Base-by-base conservation (phyloP, 2,113 vertebrate genomes). In the Neodon shergylaensis region DNA sequence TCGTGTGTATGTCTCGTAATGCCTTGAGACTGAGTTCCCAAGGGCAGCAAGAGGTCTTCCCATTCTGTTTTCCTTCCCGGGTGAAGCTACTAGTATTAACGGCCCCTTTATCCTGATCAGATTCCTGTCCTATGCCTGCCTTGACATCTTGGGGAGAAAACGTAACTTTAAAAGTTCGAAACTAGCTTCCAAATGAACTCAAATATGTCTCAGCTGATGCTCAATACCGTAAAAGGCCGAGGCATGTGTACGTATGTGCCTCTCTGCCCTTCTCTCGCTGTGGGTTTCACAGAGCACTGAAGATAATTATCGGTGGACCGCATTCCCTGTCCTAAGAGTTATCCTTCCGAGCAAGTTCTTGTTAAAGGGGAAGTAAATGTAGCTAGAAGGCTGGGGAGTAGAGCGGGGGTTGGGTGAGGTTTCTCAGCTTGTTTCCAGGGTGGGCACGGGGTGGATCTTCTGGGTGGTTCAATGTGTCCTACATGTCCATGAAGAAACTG, bases 151-250 rank as follows among this genome's bases (percentile, higher is more conserved):
- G 31, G 28, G 26, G 63, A 63, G 89, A 47, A 54, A 77, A 52
- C 84, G 47, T 47, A 54, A 95, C 58, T 93, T 88, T 24, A 65
- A 87, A 88, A 90, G 72, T 61, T 21, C 4, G n/a, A 85, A 44
- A 85, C 22, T 22, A 73, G 91, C 49, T 91, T 78, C 92, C 58
- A 77, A 49, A 52, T 78, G 54, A 73, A 94, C 5, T 7, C n/a
- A 83, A 44, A n/a, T 0, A 63, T 26, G 28, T 63, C 85, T 42
- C 77, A 33, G 24, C 13, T 84, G 44, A 65, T 21, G 49, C 10
- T 70, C 28, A 49, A 16, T 4, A 12, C 1, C 10, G 28, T 65
- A n/a, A 77, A 76, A 94, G 33, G 9, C 39, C 42, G 39, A 73
- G 73, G 61, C 5, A 81, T 73, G 42, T 73, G n/a, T 74, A 47